Percentiles rank a stretch among this genome's conserved stretches.
Conservation (phyloP, 2,113 vertebrate species). For the Actinemys pallida region DNA sequence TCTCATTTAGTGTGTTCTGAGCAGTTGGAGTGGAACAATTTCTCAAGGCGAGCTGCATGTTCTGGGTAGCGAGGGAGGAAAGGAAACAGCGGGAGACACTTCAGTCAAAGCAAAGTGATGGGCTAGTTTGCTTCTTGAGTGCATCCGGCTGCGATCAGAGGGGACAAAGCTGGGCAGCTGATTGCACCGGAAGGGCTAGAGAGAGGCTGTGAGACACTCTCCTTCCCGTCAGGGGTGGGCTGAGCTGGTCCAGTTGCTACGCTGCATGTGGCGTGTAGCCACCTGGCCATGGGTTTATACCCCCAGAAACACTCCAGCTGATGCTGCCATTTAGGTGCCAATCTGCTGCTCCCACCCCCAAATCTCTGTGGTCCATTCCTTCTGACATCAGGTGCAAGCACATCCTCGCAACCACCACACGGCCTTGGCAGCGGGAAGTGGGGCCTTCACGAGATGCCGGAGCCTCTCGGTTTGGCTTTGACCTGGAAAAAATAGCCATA, state of each 20-base stretch:
- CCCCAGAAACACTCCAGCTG: not conserved
- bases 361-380: not conserved
- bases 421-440: not conserved
- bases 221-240: not conserved
- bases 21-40: conserved; percentile 6
- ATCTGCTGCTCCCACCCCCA: not conserved
- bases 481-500: accelerated
- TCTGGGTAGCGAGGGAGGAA: conserved; percentile 12
- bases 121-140: conserved; percentile 32
- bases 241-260: not conserved
- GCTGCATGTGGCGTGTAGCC: not conserved
- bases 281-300: not conserved
- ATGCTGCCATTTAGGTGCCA: not conserved
- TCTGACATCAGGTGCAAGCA: accelerated
- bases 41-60: conserved; percentile 2
- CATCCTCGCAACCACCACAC: accelerated
- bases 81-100: conserved; percentile 4
- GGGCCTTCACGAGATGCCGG: not conserved
- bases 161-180: not conserved
- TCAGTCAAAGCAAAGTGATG: conserved; percentile 33
- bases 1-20: not conserved
- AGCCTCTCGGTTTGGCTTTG: not conserved
- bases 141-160: conserved; percentile 28
- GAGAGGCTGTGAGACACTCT: not conserved
- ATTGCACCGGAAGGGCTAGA: not conserved